Evolutionary conservation across 2,888 invertebrate species (phyloP), one percentile per base, ranked within the genome.

Genomic region (Pycnomerus fuliginosus): DNA sequence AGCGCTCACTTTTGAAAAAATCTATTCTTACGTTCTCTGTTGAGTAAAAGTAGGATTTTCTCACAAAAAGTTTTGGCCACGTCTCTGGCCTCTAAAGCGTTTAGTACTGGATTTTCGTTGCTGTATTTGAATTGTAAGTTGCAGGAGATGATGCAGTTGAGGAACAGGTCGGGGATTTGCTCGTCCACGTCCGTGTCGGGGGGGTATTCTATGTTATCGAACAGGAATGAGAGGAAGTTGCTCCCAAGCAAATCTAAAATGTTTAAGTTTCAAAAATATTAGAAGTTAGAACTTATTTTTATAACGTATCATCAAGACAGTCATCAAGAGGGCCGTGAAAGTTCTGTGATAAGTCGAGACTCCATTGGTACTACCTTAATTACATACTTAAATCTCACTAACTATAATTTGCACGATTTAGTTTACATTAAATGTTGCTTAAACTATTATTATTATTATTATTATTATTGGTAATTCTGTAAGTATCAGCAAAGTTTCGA

Each of bases 51-150:
- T 31, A 96, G 76, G 33, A 92, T 80, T 72, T 94, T 95, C 69
- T 95, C 94, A 2, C 93, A 93, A 63, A 96, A 90, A 1, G 82
- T 84, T 73, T 94, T 94, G 0, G 92, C 90, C 31, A 82, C 80
- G 25, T 82, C 77, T 48, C 82, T 72, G 36, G 80, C 79, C 56
- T 84, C 82, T 57, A 90, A 72, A 0, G 86, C 83, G 53, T 82
- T 80, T 10, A 90, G 71, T 7, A 89, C 77, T 2, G 87, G 75
- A 66, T 88, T 90, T 37, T 87, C 86, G 3, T 75, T 71, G 5
- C 76, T 73, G 41, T 76, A 76, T 16, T 77, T 74, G 66, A 93
- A 94, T 72, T 96, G 95, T 24, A 95, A 77, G 74, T 96, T 96
- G 69, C 89, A 93, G 0, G 94, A 87, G 20, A 96, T 76, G 27